Conservation (phyloP, 2,797 vertebrate species). For the Pachyuromys duprasi region DNA sequence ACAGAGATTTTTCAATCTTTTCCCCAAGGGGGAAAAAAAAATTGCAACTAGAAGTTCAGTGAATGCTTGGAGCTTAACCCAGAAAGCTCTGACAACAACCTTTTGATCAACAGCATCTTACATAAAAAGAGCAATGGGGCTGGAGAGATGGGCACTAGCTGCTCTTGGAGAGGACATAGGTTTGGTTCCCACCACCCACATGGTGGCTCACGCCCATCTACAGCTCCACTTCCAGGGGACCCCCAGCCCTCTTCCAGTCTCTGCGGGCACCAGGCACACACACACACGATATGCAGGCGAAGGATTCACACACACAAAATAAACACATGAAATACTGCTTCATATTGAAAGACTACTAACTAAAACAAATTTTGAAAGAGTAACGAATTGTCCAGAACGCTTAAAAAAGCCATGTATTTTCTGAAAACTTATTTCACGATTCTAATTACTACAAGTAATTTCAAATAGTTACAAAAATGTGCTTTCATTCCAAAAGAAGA, state of each 20-base stretch:
- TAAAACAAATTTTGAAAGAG: background rate
- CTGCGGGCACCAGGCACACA: background rate
- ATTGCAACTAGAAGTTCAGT: background rate
- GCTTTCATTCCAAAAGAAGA: constrained; percentile 34
- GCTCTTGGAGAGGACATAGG: background rate
- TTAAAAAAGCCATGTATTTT: background rate
- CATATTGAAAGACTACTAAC: background rate
- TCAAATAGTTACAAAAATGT: constrained; percentile 48
- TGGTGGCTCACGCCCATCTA: background rate
- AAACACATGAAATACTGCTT: background rate
- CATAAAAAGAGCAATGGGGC: background rate
- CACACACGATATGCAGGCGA: background rate
- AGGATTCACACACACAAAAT: background rate
- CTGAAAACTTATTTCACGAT: constrained; percentile 25
- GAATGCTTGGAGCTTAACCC: background rate
- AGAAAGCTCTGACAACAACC: background rate
- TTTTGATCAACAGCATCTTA: background rate
- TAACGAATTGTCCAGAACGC: background rate
- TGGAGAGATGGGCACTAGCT: background rate
- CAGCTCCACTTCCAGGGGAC: background rate
- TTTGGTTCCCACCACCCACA: background rate
- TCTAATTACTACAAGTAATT: constrained; percentile 45
- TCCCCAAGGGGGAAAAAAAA: background rate
- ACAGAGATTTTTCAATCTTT: background rate
- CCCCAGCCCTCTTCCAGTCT: background rate